A percentile compares a stretch with the other conserved stretches of the same genome.
These are phyloP conservation scores for Brachionus calyciflorus DNA, from an alignment of 1,140 invertebrate genomes.

Conservation along the genomic window DNA sequence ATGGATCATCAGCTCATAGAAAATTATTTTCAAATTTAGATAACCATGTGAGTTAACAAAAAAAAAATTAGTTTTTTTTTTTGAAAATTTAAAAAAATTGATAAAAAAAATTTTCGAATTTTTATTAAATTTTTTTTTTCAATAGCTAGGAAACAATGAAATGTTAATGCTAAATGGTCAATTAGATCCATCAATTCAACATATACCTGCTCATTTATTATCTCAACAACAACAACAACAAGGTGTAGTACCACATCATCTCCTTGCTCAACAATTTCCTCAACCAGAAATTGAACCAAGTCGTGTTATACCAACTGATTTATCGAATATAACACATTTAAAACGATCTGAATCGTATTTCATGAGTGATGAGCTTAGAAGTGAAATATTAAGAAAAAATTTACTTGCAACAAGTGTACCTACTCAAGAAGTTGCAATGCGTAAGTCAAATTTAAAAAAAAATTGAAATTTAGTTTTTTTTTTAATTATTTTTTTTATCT, in stretches of 20 bases:
- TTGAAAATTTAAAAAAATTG: no score
- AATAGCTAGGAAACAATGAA: constrained; percentile 12
- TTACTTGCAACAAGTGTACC: background rate
- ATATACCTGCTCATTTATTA: background rate
- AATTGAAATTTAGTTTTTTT: background rate
- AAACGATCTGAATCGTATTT: constrained; percentile 46
- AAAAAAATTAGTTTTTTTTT: background rate
- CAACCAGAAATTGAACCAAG: constrained; percentile 35
- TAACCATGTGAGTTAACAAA: background rate
- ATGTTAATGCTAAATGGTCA: constrained; percentile 8
- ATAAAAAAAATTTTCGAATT: no score
- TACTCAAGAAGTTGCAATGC: constrained; percentile 3
- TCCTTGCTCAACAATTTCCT: background rate
- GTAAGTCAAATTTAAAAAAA: background rate
- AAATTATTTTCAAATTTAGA: constrained; percentile 18
- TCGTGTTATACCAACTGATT: constrained; percentile 6
- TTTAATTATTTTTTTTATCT: constrained; percentile 36
- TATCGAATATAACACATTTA: constrained; percentile 34
- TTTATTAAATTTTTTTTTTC: no score
- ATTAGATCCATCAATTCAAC: background rate
- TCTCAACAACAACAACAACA: background rate
- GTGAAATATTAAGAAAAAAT: constrained; percentile 43
- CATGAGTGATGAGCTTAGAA: constrained; percentile 46
- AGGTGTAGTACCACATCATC: constrained; percentile 2
- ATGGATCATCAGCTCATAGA: constrained; percentile 21